Evolutionary conservation across 1,140 invertebrate genomes (phyloP), one percentile per base, ranked within the genome.

Genomic region (Apis mellifera): DNA sequence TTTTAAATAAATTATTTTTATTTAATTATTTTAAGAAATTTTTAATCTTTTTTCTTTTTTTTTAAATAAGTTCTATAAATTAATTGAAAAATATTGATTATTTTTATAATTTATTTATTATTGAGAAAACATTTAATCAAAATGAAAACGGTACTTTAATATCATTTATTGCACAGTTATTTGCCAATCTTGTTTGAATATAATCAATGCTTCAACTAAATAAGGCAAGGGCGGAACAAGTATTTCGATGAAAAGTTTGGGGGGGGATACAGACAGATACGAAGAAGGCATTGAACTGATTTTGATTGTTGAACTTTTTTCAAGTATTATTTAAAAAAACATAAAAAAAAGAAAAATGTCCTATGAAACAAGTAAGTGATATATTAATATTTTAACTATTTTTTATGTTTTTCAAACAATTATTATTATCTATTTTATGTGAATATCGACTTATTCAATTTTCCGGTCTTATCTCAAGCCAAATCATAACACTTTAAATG

Each of bases 161-260:
- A 1, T 15, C 17, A 1, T 48, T 1, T 12, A 17, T 13, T 65
- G 8, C 7, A 50, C 9, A 55, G 73, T 62, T 19, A 48, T 50
- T 64, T 17, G 9, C 1, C 65, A 8, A 57, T 86, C 85, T 86
- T 57, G 59, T 21, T 19, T 42, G 12, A 12, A 5, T 42, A 13
- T 74, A 13, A 50, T 86, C 84, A 55, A 85, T 87, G 88, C 78
- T 82, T 82, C 84, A 70, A 65, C 91, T 90, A 92, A 91, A 92
- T 91, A 92, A 92, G 91, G 91, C 83, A 92, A 92, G 91, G 91
- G 90, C 90, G 91, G 90, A 89, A 92, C 90, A 87, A 85, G 84
- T 84, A 86, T 89, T 79, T 60, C 32, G 48, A n/a, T 72, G 78
- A 81, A 75, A 82, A 78, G 82, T 84, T 69, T 75, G 70, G 55